Conservation (phyloP, 2,888 invertebrate genomes). For the Schizaphis graminum region DNA sequence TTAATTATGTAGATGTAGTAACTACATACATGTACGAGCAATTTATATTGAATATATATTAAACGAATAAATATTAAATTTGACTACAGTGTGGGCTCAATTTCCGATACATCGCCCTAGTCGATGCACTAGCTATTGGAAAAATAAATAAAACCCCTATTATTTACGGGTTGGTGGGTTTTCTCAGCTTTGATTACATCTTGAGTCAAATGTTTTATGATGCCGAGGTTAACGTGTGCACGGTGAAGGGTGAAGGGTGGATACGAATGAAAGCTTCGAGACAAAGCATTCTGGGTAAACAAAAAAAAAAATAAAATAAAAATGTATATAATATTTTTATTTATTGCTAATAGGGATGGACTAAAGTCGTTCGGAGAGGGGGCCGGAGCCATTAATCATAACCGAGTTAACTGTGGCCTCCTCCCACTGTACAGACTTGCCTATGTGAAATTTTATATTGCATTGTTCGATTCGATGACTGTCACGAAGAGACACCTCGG, state of each 20-base stretch:
- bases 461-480: conserved; percentile 64
- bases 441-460: conserved; percentile 63
- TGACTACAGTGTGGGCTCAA: neutral
- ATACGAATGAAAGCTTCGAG: conserved; percentile 62
- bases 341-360: conserved; percentile 65
- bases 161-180: conserved; percentile 52
- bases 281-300: conserved; percentile 58
- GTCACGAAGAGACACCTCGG: conserved; percentile 65
- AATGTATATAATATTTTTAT: conserved; percentile 61
- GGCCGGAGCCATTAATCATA: conserved; percentile 61
- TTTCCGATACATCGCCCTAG: neutral
- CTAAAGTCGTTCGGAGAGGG: conserved; percentile 58
- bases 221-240: conserved; percentile 49
- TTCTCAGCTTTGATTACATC: conserved; percentile 57
- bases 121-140: neutral
- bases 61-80: neutral
- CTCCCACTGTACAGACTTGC: conserved; percentile 9
- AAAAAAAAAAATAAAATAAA: conserved; percentile 51
- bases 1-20: neutral
- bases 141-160: conserved; percentile 51
- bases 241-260: conserved; percentile 59
- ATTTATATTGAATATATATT: neutral
- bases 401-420: conserved; percentile 54
- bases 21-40: neutral
- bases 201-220: conserved; percentile 59